Evolutionary conservation across 2,113 vertebrate species (phyloP).

Genomic region (Caloenas nicobarica): DNA sequence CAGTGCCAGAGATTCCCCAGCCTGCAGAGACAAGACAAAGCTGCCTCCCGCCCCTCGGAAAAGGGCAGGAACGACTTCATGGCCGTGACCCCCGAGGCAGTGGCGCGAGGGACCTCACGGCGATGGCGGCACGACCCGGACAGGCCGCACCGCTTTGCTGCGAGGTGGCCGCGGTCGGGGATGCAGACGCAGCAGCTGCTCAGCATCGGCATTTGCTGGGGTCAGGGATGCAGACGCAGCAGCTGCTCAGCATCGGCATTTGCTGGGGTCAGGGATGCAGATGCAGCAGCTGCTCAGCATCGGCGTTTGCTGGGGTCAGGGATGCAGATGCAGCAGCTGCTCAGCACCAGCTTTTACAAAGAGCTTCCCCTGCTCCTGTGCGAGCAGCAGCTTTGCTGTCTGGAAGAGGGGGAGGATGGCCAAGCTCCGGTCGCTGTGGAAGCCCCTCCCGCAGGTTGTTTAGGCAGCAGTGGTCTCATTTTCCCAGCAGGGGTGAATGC

Average conservation of each 20-base stretch:
- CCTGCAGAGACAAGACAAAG: not conserved
- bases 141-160: too few relatives aligned
- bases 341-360: not conserved
- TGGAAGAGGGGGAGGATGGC: not conserved
- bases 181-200: too few relatives aligned
- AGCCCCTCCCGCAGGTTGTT: too few relatives aligned
- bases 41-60: not conserved
- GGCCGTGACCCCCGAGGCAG: not conserved
- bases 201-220: too few relatives aligned
- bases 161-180: accelerated
- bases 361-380: not conserved
- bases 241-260: too few relatives aligned
- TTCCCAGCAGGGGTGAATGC: not conserved
- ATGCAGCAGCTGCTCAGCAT: not conserved
- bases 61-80: not conserved
- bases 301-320: not conserved
- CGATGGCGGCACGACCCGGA: too few relatives aligned
- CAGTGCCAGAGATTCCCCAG: not conserved
- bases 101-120: accelerated
- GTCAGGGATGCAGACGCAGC: too few relatives aligned
- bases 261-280: not conserved
- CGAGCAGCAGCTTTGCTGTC: not conserved
- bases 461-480: not conserved
- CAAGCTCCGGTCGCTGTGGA: not conserved
- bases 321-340: not conserved